Evolutionary conservation across 2,113 vertebrate genomes (phyloP).

Genomic region (Sardina pilchardus): DNA sequence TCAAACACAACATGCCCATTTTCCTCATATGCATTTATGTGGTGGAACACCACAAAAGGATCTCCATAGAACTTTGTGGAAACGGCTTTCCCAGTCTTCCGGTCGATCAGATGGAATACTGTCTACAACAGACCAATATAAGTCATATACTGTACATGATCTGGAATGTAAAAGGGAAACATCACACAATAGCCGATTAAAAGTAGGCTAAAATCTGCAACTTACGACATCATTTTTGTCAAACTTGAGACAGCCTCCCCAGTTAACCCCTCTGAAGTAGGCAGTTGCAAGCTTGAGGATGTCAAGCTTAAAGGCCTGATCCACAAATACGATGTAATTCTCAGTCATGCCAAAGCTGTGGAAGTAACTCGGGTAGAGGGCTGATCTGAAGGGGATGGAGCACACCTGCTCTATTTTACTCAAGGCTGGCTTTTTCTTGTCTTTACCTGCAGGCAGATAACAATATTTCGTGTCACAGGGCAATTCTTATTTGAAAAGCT

Average conservation of each 20-base stretch:
- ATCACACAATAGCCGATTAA: neutral
- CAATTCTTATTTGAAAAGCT: too few relatives aligned
- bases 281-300: conserved; percentile 85
- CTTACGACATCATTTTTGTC: conserved; percentile 80
- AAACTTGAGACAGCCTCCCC: conserved; percentile 85
- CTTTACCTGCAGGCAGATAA: conserved; percentile 53
- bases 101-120: conserved; percentile 83
- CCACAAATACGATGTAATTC: conserved; percentile 87
- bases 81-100: conserved; percentile 74
- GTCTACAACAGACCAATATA: conserved; percentile 71
- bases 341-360: conserved; percentile 92
- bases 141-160: neutral
- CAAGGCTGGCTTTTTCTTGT: conserved; percentile 60
- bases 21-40: conserved; percentile 89
- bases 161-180: neutral
- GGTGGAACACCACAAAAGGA: conserved; percentile 86
- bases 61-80: conserved; percentile 74
- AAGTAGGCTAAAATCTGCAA: neutral
- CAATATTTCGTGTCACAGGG: neutral
- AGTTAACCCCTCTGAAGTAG: conserved; percentile 81
- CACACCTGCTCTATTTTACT: conserved; percentile 77
- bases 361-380: conserved; percentile 86
- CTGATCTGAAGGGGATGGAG: conserved; percentile 79
- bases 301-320: conserved; percentile 88
- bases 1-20: conserved; percentile 83